Evolutionary conservation across 2,113 vertebrate species (phyloP).

Genomic region (Morone chrysops): DNA sequence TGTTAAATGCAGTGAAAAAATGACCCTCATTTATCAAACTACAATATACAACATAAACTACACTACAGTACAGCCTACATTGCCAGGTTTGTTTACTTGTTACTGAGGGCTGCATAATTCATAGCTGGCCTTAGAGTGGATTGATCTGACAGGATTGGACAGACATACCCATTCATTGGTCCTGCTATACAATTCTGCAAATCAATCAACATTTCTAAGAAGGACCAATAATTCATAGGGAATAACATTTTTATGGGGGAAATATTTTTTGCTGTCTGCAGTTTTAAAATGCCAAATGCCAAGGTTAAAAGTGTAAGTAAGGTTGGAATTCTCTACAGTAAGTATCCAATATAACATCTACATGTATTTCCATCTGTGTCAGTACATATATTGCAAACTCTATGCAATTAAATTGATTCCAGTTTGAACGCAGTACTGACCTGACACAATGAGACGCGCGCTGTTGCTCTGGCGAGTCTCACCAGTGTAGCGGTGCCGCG

Average conservation of each 20-base stretch:
- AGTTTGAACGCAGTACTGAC: slow-evolving; percentile 75
- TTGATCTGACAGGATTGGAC: neutral
- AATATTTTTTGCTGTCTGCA: neutral
- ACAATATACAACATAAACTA: neutral
- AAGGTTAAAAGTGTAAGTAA: neutral
- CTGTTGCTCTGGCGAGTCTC: slow-evolving; percentile 99
- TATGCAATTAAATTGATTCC: neutral
- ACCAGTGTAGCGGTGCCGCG: slow-evolving; percentile 96
- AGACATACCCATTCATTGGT: neutral
- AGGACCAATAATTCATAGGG: neutral
- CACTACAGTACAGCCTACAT: neutral
- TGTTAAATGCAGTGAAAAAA: neutral
- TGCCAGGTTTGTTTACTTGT: neutral
- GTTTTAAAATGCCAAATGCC: slow-evolving; percentile 10
- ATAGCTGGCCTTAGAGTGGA: neutral
- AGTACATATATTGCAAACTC: neutral
- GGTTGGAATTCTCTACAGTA: neutral
- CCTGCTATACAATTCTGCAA: neutral
- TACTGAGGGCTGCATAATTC: slow-evolving; percentile 14
- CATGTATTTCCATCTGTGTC: too few species aligned
- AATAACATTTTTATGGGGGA: neutral
- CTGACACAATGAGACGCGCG: slow-evolving; percentile 96
- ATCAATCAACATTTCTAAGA: slow-evolving; percentile 2
- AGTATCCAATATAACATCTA: neutral
- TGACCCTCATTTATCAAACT: neutral